These are phyloP conservation scores for Latheticus oryzae DNA, from an alignment of 2,888 invertebrate species.

Conservation along the genomic window DNA sequence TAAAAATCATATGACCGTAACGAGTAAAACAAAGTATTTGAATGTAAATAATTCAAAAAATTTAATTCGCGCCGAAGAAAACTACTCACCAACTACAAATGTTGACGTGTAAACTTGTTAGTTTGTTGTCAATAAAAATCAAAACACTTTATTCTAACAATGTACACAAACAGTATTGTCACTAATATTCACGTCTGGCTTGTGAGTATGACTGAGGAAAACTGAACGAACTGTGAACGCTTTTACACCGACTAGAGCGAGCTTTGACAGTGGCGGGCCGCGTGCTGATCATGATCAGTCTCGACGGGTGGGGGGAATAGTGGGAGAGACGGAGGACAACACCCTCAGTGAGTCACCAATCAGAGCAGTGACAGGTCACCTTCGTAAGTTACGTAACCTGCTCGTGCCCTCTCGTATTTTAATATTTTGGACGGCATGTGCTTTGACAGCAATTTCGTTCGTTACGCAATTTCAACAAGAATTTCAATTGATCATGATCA, in stretches of 20 bases:
- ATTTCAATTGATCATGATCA: constrained; percentile 2
- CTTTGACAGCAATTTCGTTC: constrained; percentile 46
- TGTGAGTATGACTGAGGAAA: constrained; percentile 7
- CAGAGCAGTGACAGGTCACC: constrained; percentile 67
- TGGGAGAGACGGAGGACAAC: constrained; percentile 65
- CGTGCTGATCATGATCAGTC: constrained; percentile 49
- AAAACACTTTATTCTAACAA: constrained; percentile 20
- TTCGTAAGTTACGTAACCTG: constrained; percentile 64
- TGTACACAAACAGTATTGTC: constrained; percentile 28
- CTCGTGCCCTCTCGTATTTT: constrained; percentile 49
- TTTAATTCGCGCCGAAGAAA: constrained; percentile 6
- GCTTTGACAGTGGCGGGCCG: constrained; percentile 43
- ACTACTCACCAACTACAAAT: constrained; percentile 33
- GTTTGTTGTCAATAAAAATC: constrained; percentile 13
- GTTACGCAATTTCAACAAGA: constrained; percentile 30
- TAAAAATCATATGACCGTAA: constrained; percentile 42
- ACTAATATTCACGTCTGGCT: constrained; percentile 24
- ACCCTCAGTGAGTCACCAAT: constrained; percentile 68
- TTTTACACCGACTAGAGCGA: constrained; percentile 7
- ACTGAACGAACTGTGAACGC: constrained; percentile 28
- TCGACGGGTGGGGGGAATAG: constrained; percentile 51
- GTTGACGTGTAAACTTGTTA: constrained; percentile 25
- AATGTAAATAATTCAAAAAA: too few species aligned
- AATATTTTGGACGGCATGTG: constrained; percentile 50
- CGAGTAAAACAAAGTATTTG: constrained; percentile 28